These are phyloP conservation scores for Lampris incognitus DNA, from an alignment of 2,113 vertebrate species.

Conservation along the genomic window DNA sequence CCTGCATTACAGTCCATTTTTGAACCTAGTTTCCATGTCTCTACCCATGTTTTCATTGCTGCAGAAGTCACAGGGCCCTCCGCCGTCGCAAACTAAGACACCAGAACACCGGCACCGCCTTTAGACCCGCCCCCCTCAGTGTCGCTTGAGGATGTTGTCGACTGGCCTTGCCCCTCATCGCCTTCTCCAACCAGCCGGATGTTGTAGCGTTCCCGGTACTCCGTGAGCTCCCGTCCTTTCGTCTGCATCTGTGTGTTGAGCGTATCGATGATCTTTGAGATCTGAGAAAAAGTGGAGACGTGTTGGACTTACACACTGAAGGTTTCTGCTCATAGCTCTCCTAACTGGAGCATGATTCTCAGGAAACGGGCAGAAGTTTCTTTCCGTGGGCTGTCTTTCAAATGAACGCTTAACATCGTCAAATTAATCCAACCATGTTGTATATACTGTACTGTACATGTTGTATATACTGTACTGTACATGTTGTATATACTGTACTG, in stretches of 20 bases:
- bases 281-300: constrained; percentile 61
- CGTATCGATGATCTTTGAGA: constrained; percentile 87
- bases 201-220: constrained; percentile 94
- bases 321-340: too few relatives aligned
- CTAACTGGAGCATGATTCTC: too few relatives aligned
- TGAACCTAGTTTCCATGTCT: constrained; percentile 30
- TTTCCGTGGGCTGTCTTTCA: too few relatives aligned
- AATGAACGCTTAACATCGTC: too few relatives aligned
- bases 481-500: too few relatives aligned
- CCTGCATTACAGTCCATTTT: neutral
- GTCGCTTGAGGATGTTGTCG: constrained; percentile 75
- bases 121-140: constrained; percentile 84
- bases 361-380: too few relatives aligned
- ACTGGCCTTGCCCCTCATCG: constrained; percentile 79
- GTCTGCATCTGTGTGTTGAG: constrained; percentile 89
- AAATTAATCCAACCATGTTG: too few relatives aligned
- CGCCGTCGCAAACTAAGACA: constrained; percentile 82
- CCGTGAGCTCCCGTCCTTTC: constrained; percentile 92
- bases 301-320: neutral
- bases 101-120: constrained; percentile 86
- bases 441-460: too few relatives aligned
- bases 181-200: constrained; percentile 92
- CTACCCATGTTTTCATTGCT: constrained; percentile 37
- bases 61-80: constrained; percentile 53
- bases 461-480: too few relatives aligned